A percentile compares a stretch with the other conserved stretches of the same genome.
These are phyloP conservation scores for Gorsachius goisagi DNA, from an alignment of 2,113 vertebrate genomes.

Conservation along the genomic window DNA sequence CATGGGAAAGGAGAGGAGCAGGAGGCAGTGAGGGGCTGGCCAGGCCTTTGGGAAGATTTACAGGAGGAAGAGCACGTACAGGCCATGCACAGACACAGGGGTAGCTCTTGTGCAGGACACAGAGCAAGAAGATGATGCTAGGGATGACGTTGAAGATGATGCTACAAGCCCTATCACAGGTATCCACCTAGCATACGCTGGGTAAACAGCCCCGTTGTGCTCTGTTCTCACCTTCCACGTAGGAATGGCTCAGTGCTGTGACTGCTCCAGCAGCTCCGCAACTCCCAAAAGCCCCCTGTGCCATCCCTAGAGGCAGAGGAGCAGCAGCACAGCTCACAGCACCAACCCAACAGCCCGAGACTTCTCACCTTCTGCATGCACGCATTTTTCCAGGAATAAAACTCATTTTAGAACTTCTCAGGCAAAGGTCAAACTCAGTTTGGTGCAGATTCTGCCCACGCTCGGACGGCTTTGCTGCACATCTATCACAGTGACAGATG, in stretches of 20 bases:
- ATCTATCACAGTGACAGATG: background rate
- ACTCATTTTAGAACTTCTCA: background rate
- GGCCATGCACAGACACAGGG: background rate
- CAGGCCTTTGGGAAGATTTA: background rate
- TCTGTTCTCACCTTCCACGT: background rate
- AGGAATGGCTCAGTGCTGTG: background rate
- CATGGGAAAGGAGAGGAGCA: background rate
- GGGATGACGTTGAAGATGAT: background rate
- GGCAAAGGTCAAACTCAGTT: background rate
- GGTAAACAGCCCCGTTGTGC: background rate
- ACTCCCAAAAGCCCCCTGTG: background rate
- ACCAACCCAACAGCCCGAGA: background rate
- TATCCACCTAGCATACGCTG: fast-evolving
- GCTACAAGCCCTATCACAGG: background rate
- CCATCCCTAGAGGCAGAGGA: background rate
- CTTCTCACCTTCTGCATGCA: background rate
- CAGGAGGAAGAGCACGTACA: background rate
- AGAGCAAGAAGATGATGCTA: background rate
- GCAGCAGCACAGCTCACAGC: background rate
- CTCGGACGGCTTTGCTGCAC: background rate
- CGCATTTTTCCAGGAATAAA: background rate
- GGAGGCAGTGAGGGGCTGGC: background rate
- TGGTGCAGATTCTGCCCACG: background rate
- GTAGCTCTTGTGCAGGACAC: background rate
- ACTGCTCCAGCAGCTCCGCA: background rate